These are phyloP conservation scores for Notothenia rossii DNA, from an alignment of 2,113 vertebrate species.

Conservation along the genomic window DNA sequence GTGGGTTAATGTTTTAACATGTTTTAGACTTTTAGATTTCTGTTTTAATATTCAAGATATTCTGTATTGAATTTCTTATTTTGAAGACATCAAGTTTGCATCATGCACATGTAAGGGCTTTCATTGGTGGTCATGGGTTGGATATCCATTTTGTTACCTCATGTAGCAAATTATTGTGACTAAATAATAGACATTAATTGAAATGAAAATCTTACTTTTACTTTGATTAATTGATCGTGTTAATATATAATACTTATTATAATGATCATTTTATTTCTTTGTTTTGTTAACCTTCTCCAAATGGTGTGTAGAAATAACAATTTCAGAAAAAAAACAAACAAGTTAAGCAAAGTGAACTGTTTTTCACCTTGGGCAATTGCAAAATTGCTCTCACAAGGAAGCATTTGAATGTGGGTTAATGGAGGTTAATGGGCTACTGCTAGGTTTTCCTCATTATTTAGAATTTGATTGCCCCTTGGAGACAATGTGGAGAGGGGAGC, in stretches of 20 bases:
- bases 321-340: not conserved
- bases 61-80: too few species aligned
- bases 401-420: slow-evolving; percentile 55
- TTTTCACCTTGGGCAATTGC: slow-evolving; percentile 28
- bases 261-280: not conserved
- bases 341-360: slow-evolving; percentile 21
- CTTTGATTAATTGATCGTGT: too few species aligned
- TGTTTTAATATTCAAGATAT: too few species aligned
- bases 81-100: too few species aligned
- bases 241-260: not conserved
- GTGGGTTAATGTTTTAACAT: slow-evolving; percentile 63
- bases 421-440: slow-evolving; percentile 54
- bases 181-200: too few species aligned
- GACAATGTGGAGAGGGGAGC: slow-evolving; percentile 25
- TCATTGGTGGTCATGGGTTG: not conserved
- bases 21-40: not conserved
- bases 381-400: slow-evolving; percentile 23
- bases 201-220: too few species aligned
- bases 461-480: slow-evolving; percentile 44
- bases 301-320: not conserved
- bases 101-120: not conserved
- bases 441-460: slow-evolving; percentile 50
- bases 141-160: not conserved
- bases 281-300: not conserved
- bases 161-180: not conserved